Evolutionary conservation across 2,888 invertebrate species (phyloP).

Genomic region (Tanytarsus gracilentus): DNA sequence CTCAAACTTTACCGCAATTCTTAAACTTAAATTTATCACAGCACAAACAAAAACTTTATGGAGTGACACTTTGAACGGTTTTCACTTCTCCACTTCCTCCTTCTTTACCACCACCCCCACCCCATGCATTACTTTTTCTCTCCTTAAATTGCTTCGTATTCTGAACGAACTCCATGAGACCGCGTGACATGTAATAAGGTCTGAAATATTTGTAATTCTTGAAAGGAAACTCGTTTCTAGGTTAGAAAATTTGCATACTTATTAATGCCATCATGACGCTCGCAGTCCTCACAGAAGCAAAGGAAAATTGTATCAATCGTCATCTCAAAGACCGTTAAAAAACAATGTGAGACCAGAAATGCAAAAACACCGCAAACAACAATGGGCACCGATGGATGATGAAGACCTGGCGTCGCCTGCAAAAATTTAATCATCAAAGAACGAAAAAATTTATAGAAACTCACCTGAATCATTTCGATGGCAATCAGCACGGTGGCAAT

Average conservation of each 20-base stretch:
- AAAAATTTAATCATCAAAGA: conserved; percentile 31
- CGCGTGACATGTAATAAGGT: conserved; percentile 59
- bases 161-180: conserved; percentile 56
- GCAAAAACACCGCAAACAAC: conserved; percentile 54
- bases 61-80: too few relatives aligned
- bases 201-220: too few relatives aligned
- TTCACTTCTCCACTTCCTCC: too few relatives aligned
- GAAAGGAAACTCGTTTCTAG: too few relatives aligned
- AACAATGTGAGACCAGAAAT: conserved; percentile 60
- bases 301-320: conserved; percentile 58
- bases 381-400: conserved; percentile 55
- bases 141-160: conserved; percentile 37
- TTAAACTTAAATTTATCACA: too few relatives aligned
- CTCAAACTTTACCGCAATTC: too few relatives aligned
- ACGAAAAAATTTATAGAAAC: background rate
- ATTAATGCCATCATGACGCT: conserved; percentile 52
- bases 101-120: background rate
- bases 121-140: conserved; percentile 33
- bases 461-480: conserved; percentile 38
- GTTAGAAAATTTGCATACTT: too few relatives aligned
- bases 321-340: conserved; percentile 67
- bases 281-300: conserved; percentile 61
- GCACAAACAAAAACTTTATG: too few relatives aligned
- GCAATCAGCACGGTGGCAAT: conserved; percentile 53
- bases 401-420: conserved; percentile 48